Base-by-base conservation (phyloP, 2,797 vertebrate genomes). In the Hypotaenidia okinawae region DNA sequence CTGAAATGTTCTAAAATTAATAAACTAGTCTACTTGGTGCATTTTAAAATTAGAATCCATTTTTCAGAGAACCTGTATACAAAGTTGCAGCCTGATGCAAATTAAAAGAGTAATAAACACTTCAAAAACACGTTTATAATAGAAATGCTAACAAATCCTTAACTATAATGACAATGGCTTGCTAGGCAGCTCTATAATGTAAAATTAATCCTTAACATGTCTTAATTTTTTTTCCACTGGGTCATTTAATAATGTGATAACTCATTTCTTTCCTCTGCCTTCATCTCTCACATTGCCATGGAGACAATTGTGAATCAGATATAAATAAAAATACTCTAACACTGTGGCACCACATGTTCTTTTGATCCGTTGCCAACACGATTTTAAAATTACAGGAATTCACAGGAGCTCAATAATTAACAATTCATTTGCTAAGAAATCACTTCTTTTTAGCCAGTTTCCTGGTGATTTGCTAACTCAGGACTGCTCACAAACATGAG, bases 291-390 rank as follows among this genome's bases (percentile, higher is more conserved):
- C 93, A 97, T 98, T 75, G 90, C 98, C 97, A 98, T 98, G 97
- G 97, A 95, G 97, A 98, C 95, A 85, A 95, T 88, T 94, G 94
- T 97, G 97, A 97, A 97, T 98, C 98, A 97, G 97, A 97, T 91
- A 97, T 96, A 98, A 98, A 98, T 98, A 98, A 97, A 98, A 98
- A 98, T 98, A 98, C 95, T 97, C 97, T 90, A 84, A 89, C 94
- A 24, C 95, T 78, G 95, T 96, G 84, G 80, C 70, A 32, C 97
- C 97, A 97, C 97, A 97, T 96, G 97, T 97, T 96, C 81, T 95
- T 93, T 61, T 94, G 95, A 93, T 91, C 84, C 1, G 0, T 92
- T 97, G 97, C 97, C 97, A 97, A 75, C 91, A 77, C 3, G 2
- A 67, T 85, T 94, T 94, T 92, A 84, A 95, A 86, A 94, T 96